These are phyloP conservation scores for Beris morrisii DNA, from an alignment of 2,888 invertebrate species.

Conservation along the genomic window DNA sequence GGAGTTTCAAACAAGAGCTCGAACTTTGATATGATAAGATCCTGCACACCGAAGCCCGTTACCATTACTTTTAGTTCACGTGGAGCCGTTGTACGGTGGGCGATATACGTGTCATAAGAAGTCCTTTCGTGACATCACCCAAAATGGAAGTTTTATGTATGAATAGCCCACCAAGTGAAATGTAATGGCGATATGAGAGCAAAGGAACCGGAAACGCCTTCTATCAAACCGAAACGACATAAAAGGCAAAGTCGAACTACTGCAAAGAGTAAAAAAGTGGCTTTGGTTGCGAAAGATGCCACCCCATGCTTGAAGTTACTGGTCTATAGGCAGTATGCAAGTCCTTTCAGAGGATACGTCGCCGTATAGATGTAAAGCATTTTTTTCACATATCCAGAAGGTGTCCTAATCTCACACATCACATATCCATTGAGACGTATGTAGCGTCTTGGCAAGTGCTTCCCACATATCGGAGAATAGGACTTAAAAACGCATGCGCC, in stretches of 20 bases:
- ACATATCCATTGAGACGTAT: constrained; percentile 23
- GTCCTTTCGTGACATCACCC: too few relatives aligned
- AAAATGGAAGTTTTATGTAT: too few relatives aligned
- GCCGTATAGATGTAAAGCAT: too few relatives aligned
- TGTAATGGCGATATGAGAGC: constrained; percentile 17
- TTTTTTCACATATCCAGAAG: not conserved
- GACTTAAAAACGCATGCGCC: constrained; percentile 39
- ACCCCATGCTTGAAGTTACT: constrained; percentile 11
- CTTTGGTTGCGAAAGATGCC: too few relatives aligned
- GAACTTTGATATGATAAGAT: constrained; percentile 27
- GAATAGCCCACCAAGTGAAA: constrained; percentile 1
- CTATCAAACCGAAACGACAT: constrained; percentile 26
- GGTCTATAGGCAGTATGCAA: not conserved
- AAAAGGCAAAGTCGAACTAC: constrained; percentile 28
- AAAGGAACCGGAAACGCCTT: constrained; percentile 32
- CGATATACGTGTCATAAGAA: too few relatives aligned
- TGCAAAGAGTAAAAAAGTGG: constrained; percentile 18
- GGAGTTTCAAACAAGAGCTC: constrained; percentile 1
- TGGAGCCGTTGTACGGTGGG: too few relatives aligned
- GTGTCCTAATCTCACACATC: constrained; percentile 14
- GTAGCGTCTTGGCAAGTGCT: not conserved
- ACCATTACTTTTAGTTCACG: too few relatives aligned
- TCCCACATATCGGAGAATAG: constrained; percentile 33
- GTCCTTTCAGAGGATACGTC: too few relatives aligned
- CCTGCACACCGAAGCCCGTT: not conserved